Percentiles rank a stretch among this genome's conserved stretches.
phyloP scores from a whole-genome alignment of 2,888 invertebrate genomes.

The Gastracanthus pulcherrimus region DNA sequence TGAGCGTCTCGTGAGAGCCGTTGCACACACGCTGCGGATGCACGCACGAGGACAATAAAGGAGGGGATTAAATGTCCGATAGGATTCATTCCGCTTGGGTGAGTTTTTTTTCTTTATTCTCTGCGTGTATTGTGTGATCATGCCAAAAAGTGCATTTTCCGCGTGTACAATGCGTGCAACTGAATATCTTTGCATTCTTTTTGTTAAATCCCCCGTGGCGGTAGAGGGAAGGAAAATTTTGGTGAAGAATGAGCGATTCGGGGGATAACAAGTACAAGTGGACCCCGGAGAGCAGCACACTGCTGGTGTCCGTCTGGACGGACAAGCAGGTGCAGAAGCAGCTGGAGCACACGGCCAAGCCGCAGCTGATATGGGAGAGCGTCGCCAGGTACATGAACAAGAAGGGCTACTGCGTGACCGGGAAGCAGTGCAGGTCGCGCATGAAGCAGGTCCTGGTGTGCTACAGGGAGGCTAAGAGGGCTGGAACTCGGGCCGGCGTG shows the following conservation, averaged over 20 bases:
- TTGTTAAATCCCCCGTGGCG: too few relatives aligned
- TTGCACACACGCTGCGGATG: background rate
- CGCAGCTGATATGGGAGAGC: constrained; percentile 75
- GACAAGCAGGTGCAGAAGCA: constrained; percentile 76
- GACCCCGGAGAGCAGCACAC: constrained; percentile 74
- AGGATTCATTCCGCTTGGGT: background rate
- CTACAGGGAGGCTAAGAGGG: constrained; percentile 74
- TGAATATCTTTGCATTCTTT: background rate
- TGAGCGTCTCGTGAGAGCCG: background rate
- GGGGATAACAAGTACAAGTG: constrained; percentile 72
- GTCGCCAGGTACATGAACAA: constrained; percentile 74
- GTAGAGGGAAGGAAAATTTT: background rate
- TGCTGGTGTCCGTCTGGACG: constrained; percentile 75
- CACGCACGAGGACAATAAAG: background rate
- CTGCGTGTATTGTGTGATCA: too few relatives aligned
- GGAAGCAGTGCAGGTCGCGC: constrained; percentile 74
- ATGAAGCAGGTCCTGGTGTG: constrained; percentile 76
- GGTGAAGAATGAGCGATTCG: constrained; percentile 47
- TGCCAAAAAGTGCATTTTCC: too few relatives aligned
- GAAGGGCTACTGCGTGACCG: constrained; percentile 74
- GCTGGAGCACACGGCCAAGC: constrained; percentile 70
- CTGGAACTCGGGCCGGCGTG: constrained; percentile 71
- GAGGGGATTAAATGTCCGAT: constrained; percentile 49
- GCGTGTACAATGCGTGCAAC: background rate
- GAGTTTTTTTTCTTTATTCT: background rate